Base-by-base conservation (phyloP, 2,113 vertebrate genomes). In the Ahaetulla prasina region DNA sequence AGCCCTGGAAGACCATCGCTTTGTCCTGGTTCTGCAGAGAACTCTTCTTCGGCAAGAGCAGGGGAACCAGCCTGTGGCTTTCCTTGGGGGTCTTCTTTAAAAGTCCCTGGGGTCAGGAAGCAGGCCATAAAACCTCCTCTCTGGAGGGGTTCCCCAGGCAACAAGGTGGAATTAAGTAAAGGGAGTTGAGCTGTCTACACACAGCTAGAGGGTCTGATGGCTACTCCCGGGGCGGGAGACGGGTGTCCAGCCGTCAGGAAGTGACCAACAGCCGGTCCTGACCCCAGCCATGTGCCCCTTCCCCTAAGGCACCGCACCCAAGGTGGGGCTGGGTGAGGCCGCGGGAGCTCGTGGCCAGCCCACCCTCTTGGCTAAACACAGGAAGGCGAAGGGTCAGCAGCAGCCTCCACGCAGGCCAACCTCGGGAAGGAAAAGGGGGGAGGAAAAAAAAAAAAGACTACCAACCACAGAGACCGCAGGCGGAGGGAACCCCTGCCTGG, bases 341-440 rank as follows among this genome's bases (percentile, higher is more conserved):
- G 3, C 6, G 18, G 43, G 68, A 54, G 12, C 88, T 63, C 45
- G n/a, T 86, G 88, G 80, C 45, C 5, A 5, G 30, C 53, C 92
- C 88, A 52, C 74, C 74, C 54, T 90, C 88, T 89, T 27, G 47
- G 53, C 88, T 86, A 89, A 90, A 85, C 92, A 90, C 88, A 90
- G 92, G 88, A 90, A 92, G 80, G 53, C 35, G 2, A 27, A 52
- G 54, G 92, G 88, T 92, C 92, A 89, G 30, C 45, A 11, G 52
- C n/a, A n/a, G 47, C 52, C 2, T 20, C 50, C 86, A 22, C 2
- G 12, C 54, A 4, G 50, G 47, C 53, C 92, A 60, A 50, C 30
- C 88, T 63, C 53, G 60, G 92, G 88, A 89, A 89, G 92, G 23
- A 3, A n/a, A 60, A 9, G 74, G 52, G 20, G 57, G 25, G 23